phyloP scores from a whole-genome alignment of 2,797 vertebrate species.

The Aeoliscus strigatus region DNA sequence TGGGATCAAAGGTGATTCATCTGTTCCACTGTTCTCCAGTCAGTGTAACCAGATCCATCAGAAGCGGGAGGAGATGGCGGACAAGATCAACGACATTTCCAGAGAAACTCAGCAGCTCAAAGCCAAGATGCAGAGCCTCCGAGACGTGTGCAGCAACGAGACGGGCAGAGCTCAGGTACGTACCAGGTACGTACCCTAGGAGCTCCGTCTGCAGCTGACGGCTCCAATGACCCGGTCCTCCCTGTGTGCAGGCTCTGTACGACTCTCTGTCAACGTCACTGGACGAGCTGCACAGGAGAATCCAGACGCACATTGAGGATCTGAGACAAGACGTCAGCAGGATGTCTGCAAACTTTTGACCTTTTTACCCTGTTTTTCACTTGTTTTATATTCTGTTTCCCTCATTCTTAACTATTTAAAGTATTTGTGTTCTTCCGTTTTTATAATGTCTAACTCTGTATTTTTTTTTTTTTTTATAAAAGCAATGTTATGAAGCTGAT shows the following conservation, averaged over 20 bases:
- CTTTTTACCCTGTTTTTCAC: neutral
- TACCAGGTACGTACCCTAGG: fast-evolving
- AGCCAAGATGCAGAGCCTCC: constrained; percentile 67
- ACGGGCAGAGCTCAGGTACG: constrained; percentile 71
- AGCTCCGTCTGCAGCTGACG: no score
- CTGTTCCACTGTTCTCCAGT: constrained; percentile 32
- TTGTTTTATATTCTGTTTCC: no score
- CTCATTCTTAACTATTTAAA: no score
- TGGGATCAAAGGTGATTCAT: neutral
- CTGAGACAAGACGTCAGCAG: constrained; percentile 48
- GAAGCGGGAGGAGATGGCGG: constrained; percentile 73
- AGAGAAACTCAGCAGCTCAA: constrained; percentile 68
- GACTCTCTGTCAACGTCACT: constrained; percentile 56
- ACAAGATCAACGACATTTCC: constrained; percentile 66
- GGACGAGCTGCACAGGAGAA: constrained; percentile 63
- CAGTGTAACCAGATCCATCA: constrained; percentile 73
- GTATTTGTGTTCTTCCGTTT: no score
- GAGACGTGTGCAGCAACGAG: constrained; percentile 64
- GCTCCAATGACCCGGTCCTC: neutral
- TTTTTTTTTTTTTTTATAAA: no score
- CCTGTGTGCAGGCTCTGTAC: constrained; percentile 58
- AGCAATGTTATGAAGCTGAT: no score
- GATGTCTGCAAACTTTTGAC: constrained; percentile 48
- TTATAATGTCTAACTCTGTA: no score
- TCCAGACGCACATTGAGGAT: constrained; percentile 49